Evolutionary conservation across 2,888 invertebrate species (phyloP).

Genomic region (Protonemura montana): DNA sequence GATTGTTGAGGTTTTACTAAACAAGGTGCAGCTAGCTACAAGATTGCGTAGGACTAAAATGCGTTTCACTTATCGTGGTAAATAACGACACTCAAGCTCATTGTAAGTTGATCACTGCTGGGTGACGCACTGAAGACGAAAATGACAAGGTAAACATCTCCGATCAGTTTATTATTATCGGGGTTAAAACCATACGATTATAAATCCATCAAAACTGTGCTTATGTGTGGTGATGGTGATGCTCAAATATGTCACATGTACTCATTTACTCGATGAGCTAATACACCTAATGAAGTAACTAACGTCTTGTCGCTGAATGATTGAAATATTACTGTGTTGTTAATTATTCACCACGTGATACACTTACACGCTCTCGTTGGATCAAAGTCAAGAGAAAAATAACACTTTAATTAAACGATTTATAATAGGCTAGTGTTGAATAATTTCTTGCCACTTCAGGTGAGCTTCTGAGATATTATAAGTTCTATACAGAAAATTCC

Average conservation of each 20-base stretch:
- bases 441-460: too few relatives aligned
- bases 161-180: background rate
- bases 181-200: background rate
- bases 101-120: background rate
- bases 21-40: background rate
- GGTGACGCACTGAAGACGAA: background rate
- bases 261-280: background rate
- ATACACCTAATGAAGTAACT: background rate
- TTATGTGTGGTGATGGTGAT: background rate
- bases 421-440: background rate
- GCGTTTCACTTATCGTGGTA: background rate
- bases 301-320: background rate
- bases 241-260: background rate
- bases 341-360: background rate
- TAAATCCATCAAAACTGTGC: background rate
- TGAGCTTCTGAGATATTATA: too few relatives aligned
- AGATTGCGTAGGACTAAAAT: background rate
- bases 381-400: background rate
- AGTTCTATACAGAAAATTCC: too few relatives aligned
- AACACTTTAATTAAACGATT: background rate
- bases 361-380: background rate
- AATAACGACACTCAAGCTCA: slow-evolving; percentile 24
- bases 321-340: slow-evolving; percentile 12
- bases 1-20: background rate
- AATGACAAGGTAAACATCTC: background rate